Evolutionary conservation across 2,113 vertebrate genomes (phyloP), one percentile per base, ranked within the genome.

Genomic region (Rhinopomastus cyanomelas): DNA sequence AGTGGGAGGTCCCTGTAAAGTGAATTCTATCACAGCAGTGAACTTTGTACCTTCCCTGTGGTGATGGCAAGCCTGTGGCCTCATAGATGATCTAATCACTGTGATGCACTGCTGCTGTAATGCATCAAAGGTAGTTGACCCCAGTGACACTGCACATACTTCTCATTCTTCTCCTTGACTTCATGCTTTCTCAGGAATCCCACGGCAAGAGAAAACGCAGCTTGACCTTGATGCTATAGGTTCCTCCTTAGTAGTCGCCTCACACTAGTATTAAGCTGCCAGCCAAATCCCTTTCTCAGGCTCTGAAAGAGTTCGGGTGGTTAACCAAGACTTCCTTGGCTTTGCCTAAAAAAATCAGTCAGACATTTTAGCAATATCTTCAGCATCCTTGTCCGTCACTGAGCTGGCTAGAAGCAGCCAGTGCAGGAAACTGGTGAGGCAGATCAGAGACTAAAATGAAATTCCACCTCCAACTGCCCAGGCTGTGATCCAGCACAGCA

Each of bases 401-500:
- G 42, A 65, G 53, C 57, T 68, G 39, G 5, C 9, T 27, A 17
- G 75, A 66, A 62, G 55, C 68, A 55, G 80, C 56, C 5, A 7
- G 60, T 51, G 20, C 65, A 78, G 39, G 80, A 83, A 51, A 19
- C 59, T 32, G 53, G 26, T 52, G 71, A 66, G 67, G 60, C 48
- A 69, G 64, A 16, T 55, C 12, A 56, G 68, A 55, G 79, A 60
- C 52, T 5, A 49, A 56, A 49, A 56, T 53, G 7, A 59, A 78
- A 67, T 89, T 85, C 34, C 75, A 48, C 48, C 55, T 75, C 66
- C 21, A 59, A 12, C 20, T 39, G 8, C 9, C 19, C 36, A 87
- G 82, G 82, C 89, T 66, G 26, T 9, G 72, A 89, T 89, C 89
- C 85, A 89, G 72, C 74, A 78, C 52, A 82, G 42, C 66, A 20